Percentiles rank a stretch among this genome's conserved stretches.
Conservation (phyloP, 2,113 vertebrate genomes). For the Stercorarius parasiticus region DNA sequence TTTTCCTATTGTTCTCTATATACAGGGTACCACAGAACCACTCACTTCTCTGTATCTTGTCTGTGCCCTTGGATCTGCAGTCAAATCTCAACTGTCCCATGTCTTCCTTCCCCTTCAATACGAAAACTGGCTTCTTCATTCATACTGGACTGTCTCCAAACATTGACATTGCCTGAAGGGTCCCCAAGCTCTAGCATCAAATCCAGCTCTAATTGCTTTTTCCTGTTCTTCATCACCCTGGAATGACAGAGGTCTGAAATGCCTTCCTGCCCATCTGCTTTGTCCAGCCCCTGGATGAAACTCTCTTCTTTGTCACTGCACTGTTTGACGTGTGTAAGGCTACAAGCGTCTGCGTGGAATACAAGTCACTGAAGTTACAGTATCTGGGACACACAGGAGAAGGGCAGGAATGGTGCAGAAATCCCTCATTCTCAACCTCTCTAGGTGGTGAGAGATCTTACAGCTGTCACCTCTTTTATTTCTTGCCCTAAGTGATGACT, state of each 20-base stretch:
- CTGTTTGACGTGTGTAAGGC: background rate
- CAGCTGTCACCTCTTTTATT: slow-evolving; percentile 36
- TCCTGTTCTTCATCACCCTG: background rate
- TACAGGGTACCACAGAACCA: background rate
- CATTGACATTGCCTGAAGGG: background rate
- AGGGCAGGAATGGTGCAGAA: background rate
- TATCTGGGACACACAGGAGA: background rate
- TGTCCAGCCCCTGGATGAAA: background rate
- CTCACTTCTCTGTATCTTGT: background rate
- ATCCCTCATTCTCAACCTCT: background rate
- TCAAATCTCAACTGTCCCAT: background rate
- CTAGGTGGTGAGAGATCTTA: background rate
- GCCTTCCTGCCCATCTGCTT: slow-evolving; percentile 29
- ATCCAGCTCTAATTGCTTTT: background rate
- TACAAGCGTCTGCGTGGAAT: background rate
- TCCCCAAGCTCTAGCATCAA: background rate
- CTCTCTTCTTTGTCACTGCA: background rate
- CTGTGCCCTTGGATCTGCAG: background rate
- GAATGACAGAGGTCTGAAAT: background rate
- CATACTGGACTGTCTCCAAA: background rate
- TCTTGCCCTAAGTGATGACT: slow-evolving; percentile 11
- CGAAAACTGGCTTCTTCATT: background rate
- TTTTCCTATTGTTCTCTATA: background rate
- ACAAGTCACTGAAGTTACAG: background rate
- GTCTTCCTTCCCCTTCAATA: background rate